These are phyloP conservation scores for Aphelocoma coerulescens DNA, from an alignment of 2,113 vertebrate genomes.

Conservation along the genomic window DNA sequence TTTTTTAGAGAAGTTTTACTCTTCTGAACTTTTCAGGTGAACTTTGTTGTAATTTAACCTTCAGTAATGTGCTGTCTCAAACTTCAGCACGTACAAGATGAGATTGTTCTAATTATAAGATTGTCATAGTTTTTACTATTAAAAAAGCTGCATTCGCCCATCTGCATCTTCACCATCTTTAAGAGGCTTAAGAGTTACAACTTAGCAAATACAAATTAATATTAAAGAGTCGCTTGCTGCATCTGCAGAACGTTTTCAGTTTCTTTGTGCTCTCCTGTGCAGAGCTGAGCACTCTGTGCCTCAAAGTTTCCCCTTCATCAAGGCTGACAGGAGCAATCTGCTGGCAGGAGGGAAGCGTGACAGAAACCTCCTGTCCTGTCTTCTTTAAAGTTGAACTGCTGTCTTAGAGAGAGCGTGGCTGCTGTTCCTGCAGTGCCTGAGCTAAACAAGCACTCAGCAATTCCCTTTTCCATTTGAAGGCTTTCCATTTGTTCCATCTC, in stretches of 20 bases:
- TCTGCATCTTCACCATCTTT: neutral
- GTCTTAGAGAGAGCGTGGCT: neutral
- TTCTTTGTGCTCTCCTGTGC: neutral
- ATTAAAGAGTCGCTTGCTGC: neutral
- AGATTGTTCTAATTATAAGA: slow-evolving; percentile 3
- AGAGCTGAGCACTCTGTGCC: neutral
- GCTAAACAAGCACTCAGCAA: neutral
- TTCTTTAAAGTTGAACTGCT: neutral
- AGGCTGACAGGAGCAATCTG: neutral
- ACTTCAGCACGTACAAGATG: neutral
- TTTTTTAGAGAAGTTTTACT: neutral
- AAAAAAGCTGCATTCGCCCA: neutral
- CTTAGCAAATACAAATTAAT: neutral
- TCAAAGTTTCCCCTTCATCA: neutral
- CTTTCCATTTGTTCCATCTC: neutral
- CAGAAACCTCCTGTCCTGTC: neutral
- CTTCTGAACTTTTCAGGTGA: neutral
- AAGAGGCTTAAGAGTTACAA: neutral
- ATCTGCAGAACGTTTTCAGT: neutral
- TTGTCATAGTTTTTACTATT: neutral
- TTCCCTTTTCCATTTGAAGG: neutral
- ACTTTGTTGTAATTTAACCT: neutral
- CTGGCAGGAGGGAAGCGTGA: neutral
- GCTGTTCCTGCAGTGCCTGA: neutral
- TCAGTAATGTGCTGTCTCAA: neutral